Evolutionary conservation across 2,888 invertebrate genomes (phyloP).

Genomic region (Sinohyriopsis cumingii): DNA sequence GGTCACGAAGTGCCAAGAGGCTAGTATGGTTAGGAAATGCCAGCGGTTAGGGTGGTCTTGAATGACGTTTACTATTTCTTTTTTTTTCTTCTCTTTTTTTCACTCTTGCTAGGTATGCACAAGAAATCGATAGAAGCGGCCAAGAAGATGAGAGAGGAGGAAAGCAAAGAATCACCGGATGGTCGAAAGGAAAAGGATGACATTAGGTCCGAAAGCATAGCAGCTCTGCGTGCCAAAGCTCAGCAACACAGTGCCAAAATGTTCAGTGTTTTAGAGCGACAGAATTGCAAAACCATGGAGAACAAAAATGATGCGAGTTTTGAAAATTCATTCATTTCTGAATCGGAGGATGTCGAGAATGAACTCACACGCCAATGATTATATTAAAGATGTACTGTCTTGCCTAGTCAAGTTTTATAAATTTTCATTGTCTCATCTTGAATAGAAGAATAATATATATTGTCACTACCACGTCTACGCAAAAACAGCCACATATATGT

Average conservation of each 20-base stretch:
- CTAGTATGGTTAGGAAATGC: too few species aligned
- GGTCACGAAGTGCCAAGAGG: too few species aligned
- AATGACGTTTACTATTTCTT: neutral
- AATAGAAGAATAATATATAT: too few species aligned
- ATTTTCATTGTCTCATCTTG: too few species aligned
- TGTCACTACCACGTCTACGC: too few species aligned
- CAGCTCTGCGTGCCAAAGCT: constrained; percentile 93
- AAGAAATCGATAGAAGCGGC: constrained; percentile 98
- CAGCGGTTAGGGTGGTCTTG: neutral
- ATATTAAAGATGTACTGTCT: neutral
- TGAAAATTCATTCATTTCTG: constrained; percentile 44
- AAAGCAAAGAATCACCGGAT: constrained; percentile 73
- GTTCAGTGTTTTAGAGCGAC: constrained; percentile 16
- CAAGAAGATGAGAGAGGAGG: constrained; percentile 89
- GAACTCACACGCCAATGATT: constrained; percentile 18
- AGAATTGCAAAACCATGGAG: neutral
- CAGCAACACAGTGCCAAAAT: constrained; percentile 83
- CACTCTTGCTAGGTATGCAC: constrained; percentile 89
- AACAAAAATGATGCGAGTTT: constrained; percentile 24
- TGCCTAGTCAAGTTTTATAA: too few species aligned
- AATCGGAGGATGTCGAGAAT: constrained; percentile 24
- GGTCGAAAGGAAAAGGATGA: constrained; percentile 72
- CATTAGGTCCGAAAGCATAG: constrained; percentile 90
- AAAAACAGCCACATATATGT: too few species aligned
- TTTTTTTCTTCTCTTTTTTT: neutral